Percentiles rank a stretch among this genome's conserved stretches.
Conservation (phyloP, 2,888 invertebrate genomes). For the Perizoma flavofasciatum region DNA sequence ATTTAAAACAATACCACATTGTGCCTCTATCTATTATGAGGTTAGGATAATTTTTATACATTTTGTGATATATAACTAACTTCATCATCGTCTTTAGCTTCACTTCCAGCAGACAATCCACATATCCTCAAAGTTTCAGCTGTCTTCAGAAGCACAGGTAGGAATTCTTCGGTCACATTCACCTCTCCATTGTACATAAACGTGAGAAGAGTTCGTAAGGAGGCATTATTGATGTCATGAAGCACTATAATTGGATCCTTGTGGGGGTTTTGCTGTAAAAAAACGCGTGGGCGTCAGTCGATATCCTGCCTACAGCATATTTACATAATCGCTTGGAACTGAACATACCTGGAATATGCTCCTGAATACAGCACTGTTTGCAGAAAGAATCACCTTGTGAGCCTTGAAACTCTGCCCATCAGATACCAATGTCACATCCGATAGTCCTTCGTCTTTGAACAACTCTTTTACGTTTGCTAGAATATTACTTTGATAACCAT, state of each 20-base stretch:
- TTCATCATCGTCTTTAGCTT: slow-evolving; percentile 70
- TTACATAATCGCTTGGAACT: slow-evolving; percentile 8
- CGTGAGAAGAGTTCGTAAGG: slow-evolving; percentile 85
- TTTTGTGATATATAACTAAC: slow-evolving; percentile 44
- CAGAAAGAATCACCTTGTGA: slow-evolving; percentile 87
- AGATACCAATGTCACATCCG: slow-evolving; percentile 87
- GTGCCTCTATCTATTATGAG: too few relatives aligned
- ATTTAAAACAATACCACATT: too few relatives aligned
- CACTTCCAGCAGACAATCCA: slow-evolving; percentile 86
- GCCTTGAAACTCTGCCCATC: slow-evolving; percentile 87
- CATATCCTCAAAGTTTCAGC: slow-evolving; percentile 88
- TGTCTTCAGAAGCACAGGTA: slow-evolving; percentile 86
- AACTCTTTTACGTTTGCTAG: slow-evolving; percentile 85
- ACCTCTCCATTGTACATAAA: slow-evolving; percentile 91
- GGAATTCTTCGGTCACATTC: slow-evolving; percentile 87
- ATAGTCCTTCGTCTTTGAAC: slow-evolving; percentile 86
- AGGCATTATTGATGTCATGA: slow-evolving; percentile 87
- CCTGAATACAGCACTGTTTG: slow-evolving; percentile 87
- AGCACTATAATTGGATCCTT: slow-evolving; percentile 90
- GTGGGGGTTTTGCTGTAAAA: slow-evolving; percentile 88
- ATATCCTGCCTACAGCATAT: slow-evolving; percentile 33
- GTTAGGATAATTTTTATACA: not conserved
- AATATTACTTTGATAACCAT: slow-evolving; percentile 87
- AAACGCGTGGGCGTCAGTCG: slow-evolving; percentile 68
- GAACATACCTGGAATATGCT: slow-evolving; percentile 84